Conservation (phyloP, 1,140 invertebrate species). For the Dreissena rostriformis region DNA sequence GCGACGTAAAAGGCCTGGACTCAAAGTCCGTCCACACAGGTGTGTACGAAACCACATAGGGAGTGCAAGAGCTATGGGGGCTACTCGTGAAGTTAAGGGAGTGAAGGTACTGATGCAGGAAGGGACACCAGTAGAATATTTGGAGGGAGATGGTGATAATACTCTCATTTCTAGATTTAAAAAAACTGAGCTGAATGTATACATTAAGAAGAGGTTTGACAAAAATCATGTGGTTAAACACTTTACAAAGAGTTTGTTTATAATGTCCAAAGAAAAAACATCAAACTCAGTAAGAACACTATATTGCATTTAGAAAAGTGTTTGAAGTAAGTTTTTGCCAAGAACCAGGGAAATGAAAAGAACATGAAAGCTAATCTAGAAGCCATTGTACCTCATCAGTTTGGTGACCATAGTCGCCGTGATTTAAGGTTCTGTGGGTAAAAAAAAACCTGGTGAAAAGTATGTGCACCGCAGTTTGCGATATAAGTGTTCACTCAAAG, state of each 20-base stretch:
- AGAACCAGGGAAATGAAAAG: too few relatives aligned
- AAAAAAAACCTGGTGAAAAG: too few relatives aligned
- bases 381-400: too few relatives aligned
- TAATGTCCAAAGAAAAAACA: background rate
- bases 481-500: too few relatives aligned
- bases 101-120: background rate
- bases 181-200: background rate
- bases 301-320: too few relatives aligned
- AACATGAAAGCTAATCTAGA: too few relatives aligned
- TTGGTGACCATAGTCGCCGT: too few relatives aligned
- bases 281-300: too few relatives aligned
- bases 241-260: background rate
- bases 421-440: too few relatives aligned
- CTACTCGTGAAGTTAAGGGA: background rate
- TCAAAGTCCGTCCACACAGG: background rate
- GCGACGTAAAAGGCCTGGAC: background rate
- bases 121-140: background rate
- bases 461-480: too few relatives aligned
- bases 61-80: background rate
- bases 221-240: slow-evolving; percentile 1
- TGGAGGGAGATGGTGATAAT: background rate
- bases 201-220: background rate
- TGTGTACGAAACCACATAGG: background rate
- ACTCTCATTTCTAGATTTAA: slow-evolving; percentile 2
- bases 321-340: too few relatives aligned